Percentiles rank a stretch among this genome's conserved stretches.
Conservation (phyloP, 2,113 vertebrate species). For the Lucifuga dentata region DNA sequence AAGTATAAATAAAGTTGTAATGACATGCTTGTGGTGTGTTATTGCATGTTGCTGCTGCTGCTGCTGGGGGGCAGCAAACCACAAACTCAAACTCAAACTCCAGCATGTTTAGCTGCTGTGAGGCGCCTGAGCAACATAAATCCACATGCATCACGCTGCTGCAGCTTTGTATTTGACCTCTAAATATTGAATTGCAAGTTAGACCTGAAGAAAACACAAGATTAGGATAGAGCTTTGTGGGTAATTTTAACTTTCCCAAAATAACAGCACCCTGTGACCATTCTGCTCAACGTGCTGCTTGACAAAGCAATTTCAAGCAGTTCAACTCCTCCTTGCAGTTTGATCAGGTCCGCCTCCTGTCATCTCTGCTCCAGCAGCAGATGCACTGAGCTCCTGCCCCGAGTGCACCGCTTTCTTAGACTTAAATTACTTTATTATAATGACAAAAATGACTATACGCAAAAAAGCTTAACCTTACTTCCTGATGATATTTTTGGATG, state of each 20-base stretch:
- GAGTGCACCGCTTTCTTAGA: constrained; percentile 1
- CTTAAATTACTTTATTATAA: background rate
- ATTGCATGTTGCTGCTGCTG: background rate
- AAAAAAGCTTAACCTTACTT: constrained; percentile 2
- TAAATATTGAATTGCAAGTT: background rate
- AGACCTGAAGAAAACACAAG: background rate
- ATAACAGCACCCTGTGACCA: no score
- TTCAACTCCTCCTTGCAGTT: constrained; percentile 51
- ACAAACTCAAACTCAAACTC: background rate
- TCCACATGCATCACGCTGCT: background rate
- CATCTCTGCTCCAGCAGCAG: constrained; percentile 43
- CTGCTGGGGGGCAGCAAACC: constrained; percentile 48
- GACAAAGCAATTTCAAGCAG: background rate
- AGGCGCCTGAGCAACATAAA: background rate
- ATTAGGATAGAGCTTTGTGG: fast-evolving
- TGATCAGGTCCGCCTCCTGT: constrained; percentile 58
- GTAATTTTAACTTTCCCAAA: no score
- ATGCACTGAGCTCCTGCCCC: constrained; percentile 38
- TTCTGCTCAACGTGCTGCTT: background rate
- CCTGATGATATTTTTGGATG: constrained; percentile 1
- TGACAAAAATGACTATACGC: constrained; percentile 23
- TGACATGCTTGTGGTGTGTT: background rate
- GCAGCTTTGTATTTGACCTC: background rate
- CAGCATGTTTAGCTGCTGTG: background rate
- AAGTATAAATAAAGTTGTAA: constrained; percentile 52